Evolutionary conservation across 1,140 invertebrate genomes (phyloP).

Genomic region (Bradynema listronoti): DNA sequence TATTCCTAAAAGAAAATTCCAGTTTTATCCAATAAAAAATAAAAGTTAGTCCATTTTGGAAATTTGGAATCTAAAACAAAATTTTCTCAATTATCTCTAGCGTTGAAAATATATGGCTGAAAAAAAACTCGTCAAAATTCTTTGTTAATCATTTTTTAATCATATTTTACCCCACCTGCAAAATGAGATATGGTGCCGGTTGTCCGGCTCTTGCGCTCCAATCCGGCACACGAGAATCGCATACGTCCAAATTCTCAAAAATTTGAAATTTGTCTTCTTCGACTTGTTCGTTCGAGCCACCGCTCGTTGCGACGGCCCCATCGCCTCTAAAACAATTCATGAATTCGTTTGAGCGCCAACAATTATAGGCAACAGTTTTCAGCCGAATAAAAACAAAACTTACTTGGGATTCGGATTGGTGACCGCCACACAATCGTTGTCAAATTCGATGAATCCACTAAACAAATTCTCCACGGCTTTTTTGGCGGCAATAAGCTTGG

Average conservation of each 20-base stretch:
- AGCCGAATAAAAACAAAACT: slow-evolving; percentile 11
- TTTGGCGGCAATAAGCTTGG: slow-evolving; percentile 38
- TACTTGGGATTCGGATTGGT: background rate
- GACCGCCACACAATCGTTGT: slow-evolving; percentile 33
- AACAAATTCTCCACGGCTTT: slow-evolving; percentile 30
- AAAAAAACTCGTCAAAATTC: background rate
- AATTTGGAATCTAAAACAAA: too few relatives aligned
- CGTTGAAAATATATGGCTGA: background rate
- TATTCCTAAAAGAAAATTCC: slow-evolving; percentile 32
- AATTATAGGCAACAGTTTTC: slow-evolving; percentile 6
- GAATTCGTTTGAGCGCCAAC: too few relatives aligned
- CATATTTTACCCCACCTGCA: slow-evolving; percentile 8
- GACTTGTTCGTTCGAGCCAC: too few relatives aligned
- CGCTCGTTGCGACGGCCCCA: background rate
- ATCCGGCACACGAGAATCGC: slow-evolving; percentile 39
- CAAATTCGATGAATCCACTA: slow-evolving; percentile 35
- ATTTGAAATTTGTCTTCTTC: slow-evolving; percentile 23
- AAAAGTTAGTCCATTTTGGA: too few relatives aligned
- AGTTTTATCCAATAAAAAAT: too few relatives aligned
- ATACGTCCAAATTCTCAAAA: slow-evolving; percentile 33
- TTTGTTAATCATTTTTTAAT: background rate
- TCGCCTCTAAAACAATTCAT: too few relatives aligned
- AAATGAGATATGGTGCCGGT: slow-evolving; percentile 25
- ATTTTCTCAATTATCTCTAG: background rate
- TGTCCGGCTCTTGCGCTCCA: slow-evolving; percentile 31